These are phyloP conservation scores for Meiosimyza platycephala DNA, from an alignment of 2,888 invertebrate genomes.

Conservation along the genomic window DNA sequence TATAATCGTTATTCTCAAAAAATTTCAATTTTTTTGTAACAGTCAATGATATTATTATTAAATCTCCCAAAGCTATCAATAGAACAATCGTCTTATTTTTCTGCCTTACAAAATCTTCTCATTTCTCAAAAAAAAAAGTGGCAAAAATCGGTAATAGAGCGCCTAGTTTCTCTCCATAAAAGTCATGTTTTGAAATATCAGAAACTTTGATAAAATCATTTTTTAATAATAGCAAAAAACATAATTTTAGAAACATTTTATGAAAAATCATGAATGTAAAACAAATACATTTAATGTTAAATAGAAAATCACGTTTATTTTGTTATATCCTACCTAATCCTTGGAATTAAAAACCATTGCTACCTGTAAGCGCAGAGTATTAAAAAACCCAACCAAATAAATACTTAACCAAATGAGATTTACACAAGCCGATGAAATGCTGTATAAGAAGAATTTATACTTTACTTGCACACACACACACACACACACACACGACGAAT, in stretches of 20 bases:
- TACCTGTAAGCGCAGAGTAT: conserved; percentile 19
- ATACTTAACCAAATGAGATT: conserved; percentile 7
- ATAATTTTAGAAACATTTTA: conserved; percentile 22
- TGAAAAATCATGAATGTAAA: not conserved
- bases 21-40: no score
- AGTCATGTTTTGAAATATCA: no score
- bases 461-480: conserved; percentile 25
- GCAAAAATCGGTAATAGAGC: no score
- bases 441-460: conserved; percentile 4
- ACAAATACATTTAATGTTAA: not conserved
- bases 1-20: no score
- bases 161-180: no score
- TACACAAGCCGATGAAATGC: not conserved
- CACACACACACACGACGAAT: conserved; percentile 7
- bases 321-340: conserved; percentile 29
- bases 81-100: no score
- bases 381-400: conserved; percentile 9
- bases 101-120: no score
- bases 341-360: conserved; percentile 30
- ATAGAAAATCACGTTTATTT: conserved; percentile 13
- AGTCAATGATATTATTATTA: no score
- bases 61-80: no score
- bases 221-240: no score
- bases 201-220: no score
- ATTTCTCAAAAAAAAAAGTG: no score